Base-by-base conservation (phyloP, 1,140 invertebrate genomes). In the Drosophila pandora region DNA sequence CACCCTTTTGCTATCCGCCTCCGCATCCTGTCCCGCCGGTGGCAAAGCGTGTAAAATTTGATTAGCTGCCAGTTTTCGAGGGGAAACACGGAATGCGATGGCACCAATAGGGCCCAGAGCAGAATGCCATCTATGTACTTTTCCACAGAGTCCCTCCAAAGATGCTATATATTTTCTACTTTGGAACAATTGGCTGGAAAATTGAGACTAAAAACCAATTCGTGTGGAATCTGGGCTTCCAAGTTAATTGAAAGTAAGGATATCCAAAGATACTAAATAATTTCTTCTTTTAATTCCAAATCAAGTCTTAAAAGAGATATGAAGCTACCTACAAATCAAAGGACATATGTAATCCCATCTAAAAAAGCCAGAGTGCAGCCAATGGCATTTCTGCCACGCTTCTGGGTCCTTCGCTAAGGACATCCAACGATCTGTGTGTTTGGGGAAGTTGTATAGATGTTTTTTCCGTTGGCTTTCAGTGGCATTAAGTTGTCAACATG, bases 401-500 rank as follows among this genome's bases (percentile, higher is more conserved):
- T 21, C 23, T 23, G 5, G 9, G 8, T 50, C 9, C 34, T 32
- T 23, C 22, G 48, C 30, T n/a, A 13, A 30, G 47, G 22, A 50
- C 37, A 39, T 17, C 34, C 34, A 47, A 17, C 50, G 17, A 21
- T 41, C 23, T 41, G 39, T 41, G 32, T 17, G 13, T 61, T 10
- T 49, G 13, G 48, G 25, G 12, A 41, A 13, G 3, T 13, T 41
- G n/a, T 32, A 10, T 32, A 32, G 32, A 32, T 10, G 9, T 32
- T 32, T 32, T 32, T 32, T 3, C 32, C 8, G 1, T 28, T 49
- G 23, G 47, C 47, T 49, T 49, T 49, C 23, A 12, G 22, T 3
- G 12, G 62, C 41, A 68, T 67, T 68, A 67, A 67, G 65, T 67
- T 68, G 65, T 68, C 61, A 56, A 56, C 65, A 68, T 56, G 62